Evolutionary conservation across 2,888 invertebrate species (phyloP).

Genomic region (Conchocele bisecta): DNA sequence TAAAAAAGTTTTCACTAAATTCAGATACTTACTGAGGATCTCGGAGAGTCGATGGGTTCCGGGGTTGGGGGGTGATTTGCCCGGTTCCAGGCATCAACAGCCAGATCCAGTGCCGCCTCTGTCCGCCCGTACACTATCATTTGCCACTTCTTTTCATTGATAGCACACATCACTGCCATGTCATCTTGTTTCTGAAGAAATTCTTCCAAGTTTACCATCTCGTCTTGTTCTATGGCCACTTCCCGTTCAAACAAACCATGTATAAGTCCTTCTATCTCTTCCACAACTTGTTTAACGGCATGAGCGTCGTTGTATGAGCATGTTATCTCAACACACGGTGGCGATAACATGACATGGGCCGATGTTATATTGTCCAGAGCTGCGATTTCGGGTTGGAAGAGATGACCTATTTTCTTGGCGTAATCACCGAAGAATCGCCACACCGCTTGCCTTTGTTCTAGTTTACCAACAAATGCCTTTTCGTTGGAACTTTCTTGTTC

Average conservation of each 20-base stretch:
- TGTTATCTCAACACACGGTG: slow-evolving; percentile 40
- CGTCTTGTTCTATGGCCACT: no score
- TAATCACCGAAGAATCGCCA: slow-evolving; percentile 56
- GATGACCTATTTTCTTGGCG: slow-evolving; percentile 41
- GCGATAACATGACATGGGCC: slow-evolving; percentile 31
- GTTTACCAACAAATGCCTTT: slow-evolving; percentile 31
- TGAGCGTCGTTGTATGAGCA: slow-evolving; percentile 35
- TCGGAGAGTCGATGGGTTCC: no score
- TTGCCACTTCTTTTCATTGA: slow-evolving; percentile 26
- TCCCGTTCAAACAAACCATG: slow-evolving; percentile 43
- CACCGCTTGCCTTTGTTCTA: slow-evolving; percentile 35
- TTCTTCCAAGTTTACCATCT: no score
- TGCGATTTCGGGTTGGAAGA: slow-evolving; percentile 39
- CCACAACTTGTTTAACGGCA: slow-evolving; percentile 28
- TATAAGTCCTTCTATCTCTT: slow-evolving; percentile 36
- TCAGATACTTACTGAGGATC: no score
- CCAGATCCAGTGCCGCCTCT: slow-evolving; percentile 28
- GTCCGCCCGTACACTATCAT: slow-evolving; percentile 43
- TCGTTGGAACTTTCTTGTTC: no score
- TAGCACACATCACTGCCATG: slow-evolving; percentile 33
- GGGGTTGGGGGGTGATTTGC: not conserved
- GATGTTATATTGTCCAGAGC: slow-evolving; percentile 22
- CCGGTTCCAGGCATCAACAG: slow-evolving; percentile 36
- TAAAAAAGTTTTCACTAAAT: no score
- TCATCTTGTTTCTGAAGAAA: slow-evolving; percentile 37